phyloP scores from a whole-genome alignment of 2,888 invertebrate species.

The Polymixis flavicincta region DNA sequence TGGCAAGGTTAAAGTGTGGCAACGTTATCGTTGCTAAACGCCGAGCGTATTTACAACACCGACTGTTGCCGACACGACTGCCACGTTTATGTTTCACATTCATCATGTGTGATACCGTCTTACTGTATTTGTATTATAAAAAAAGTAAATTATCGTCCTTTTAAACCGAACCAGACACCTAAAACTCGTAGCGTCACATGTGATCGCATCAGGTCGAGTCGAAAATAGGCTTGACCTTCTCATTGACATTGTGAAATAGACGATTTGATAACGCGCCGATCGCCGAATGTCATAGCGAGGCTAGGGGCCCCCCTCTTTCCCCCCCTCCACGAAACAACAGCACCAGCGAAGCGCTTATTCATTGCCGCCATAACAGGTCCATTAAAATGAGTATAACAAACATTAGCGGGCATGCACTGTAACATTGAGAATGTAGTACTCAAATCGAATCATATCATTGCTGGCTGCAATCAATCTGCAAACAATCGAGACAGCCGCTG shows the following conservation, averaged over 20 bases:
- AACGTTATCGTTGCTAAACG: slow-evolving; percentile 90
- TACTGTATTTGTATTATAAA: slow-evolving; percentile 56
- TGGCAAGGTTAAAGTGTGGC: slow-evolving; percentile 89
- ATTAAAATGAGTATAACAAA: slow-evolving; percentile 59
- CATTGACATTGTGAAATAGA: slow-evolving; percentile 91
- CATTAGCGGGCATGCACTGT: slow-evolving; percentile 63
- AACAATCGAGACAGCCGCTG: slow-evolving; percentile 76
- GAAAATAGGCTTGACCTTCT: slow-evolving; percentile 90
- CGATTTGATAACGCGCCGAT: slow-evolving; percentile 88
- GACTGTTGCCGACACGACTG: slow-evolving; percentile 85
- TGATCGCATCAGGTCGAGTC: slow-evolving; percentile 80
- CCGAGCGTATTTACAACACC: slow-evolving; percentile 89
- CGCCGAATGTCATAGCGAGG: slow-evolving; percentile 89
- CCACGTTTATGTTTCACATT: slow-evolving; percentile 80
- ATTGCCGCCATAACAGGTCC: slow-evolving; percentile 76
- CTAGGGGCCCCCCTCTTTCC: slow-evolving; percentile 83
- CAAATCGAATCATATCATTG: slow-evolving; percentile 47
- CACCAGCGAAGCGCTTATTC: slow-evolving; percentile 75
- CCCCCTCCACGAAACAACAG: slow-evolving; percentile 77
- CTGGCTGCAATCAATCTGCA: slow-evolving; percentile 74
- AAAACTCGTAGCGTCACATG: slow-evolving; percentile 73
- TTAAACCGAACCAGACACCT: slow-evolving; percentile 39
- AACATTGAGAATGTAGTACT: slow-evolving; percentile 30
- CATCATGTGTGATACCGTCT: slow-evolving; percentile 70
- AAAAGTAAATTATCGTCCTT: slow-evolving; percentile 53